Conservation (phyloP, 2,888 invertebrate genomes). For the Trachelus iudaicus region DNA sequence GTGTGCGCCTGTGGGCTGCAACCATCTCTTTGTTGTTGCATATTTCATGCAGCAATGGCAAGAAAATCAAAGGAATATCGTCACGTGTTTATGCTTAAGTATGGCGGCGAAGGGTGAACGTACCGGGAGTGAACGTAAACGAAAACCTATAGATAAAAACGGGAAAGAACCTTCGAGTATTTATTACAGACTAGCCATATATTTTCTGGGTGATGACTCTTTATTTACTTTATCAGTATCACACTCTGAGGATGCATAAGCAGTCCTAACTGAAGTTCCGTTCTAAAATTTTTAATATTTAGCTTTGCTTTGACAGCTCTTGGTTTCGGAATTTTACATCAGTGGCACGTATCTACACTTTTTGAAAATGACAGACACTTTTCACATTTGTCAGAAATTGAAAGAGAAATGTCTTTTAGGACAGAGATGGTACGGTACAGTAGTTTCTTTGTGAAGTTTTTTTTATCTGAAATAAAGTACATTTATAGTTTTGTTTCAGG, state of each 20-base stretch:
- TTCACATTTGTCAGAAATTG: slow-evolving; percentile 83
- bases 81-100: slow-evolving; percentile 17
- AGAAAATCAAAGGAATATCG: neutral
- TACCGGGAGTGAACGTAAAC: neutral
- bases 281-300: neutral
- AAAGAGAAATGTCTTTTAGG: slow-evolving; percentile 86
- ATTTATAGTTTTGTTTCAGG: slow-evolving; percentile 63
- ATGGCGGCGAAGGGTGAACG: slow-evolving; percentile 14
- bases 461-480: slow-evolving; percentile 4
- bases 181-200: neutral
- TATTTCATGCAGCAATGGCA: neutral
- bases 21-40: neutral
- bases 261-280: neutral
- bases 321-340: slow-evolving; percentile 71
- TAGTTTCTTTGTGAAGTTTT: slow-evolving; percentile 13
- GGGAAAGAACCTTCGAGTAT: neutral
- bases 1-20: neutral
- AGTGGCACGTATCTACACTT: slow-evolving; percentile 76
- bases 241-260: neutral
- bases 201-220: neutral
- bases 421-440: slow-evolving; percentile 79
- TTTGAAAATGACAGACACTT: slow-evolving; percentile 89
- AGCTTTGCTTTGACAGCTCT: slow-evolving; percentile 67
- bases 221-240: neutral
- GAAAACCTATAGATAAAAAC: neutral